Evolutionary conservation across 2,113 vertebrate species (phyloP).

Genomic region (Chloebia gouldiae): DNA sequence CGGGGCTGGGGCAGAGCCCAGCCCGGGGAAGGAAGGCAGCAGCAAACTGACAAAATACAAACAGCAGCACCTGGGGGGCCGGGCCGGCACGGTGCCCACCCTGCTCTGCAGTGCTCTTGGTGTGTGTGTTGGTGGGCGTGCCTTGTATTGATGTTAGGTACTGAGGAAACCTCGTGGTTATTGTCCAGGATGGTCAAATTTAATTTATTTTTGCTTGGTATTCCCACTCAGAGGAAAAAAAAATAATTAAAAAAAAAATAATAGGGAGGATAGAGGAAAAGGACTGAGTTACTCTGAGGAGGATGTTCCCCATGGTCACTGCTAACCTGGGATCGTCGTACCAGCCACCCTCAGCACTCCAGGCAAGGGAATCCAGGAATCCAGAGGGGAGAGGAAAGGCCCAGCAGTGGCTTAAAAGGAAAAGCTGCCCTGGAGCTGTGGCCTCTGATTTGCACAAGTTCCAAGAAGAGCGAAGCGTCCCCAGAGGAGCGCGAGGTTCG

Average conservation of each 20-base stretch:
- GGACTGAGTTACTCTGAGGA: constrained; percentile 35
- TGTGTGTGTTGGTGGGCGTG: constrained; percentile 65
- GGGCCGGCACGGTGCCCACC: neutral
- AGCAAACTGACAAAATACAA: constrained; percentile 53
- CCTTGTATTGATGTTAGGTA: constrained; percentile 73
- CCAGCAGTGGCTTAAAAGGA: neutral
- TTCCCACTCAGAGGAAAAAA: constrained; percentile 51
- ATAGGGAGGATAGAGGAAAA: neutral
- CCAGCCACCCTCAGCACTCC: neutral
- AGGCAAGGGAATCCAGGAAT: neutral
- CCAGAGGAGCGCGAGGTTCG: neutral
- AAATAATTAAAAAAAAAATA: neutral
- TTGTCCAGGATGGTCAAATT: constrained; percentile 61
- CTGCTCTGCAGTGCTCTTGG: constrained; percentile 48
- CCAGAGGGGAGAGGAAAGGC: neutral
- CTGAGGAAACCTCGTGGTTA: constrained; percentile 68
- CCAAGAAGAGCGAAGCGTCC: neutral
- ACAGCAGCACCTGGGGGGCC: constrained; percentile 55
- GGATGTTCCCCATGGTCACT: neutral
- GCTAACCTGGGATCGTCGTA: constrained; percentile 11
- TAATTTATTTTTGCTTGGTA: constrained; percentile 68
- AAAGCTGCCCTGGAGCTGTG: neutral
- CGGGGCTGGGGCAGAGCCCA: constrained; percentile 28
- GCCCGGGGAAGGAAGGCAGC: constrained; percentile 36
- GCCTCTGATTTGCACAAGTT: constrained; percentile 44